These are phyloP conservation scores for Mercenaria mercenaria DNA, from an alignment of 1,140 invertebrate species.

Conservation along the genomic window DNA sequence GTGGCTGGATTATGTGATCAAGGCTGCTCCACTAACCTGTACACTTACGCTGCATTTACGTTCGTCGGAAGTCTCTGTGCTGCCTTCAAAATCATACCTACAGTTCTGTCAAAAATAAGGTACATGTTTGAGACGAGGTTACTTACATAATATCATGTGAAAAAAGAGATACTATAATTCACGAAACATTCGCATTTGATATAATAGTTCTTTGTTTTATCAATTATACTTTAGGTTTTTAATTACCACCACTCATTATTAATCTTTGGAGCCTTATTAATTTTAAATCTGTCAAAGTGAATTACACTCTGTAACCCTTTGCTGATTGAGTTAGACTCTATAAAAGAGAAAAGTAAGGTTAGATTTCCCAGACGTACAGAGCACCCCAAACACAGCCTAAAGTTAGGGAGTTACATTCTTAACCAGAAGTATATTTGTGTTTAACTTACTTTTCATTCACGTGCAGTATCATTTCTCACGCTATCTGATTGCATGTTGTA, in stretches of 20 bases:
- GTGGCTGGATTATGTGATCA: constrained; percentile 69
- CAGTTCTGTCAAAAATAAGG: too few relatives aligned
- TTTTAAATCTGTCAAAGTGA: not conserved
- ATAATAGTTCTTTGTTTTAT: too few relatives aligned
- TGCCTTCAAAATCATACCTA: constrained; percentile 69
- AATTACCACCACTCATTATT: too few relatives aligned
- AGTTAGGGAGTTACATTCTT: not conserved
- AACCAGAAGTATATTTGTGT: not conserved
- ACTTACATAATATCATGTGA: too few relatives aligned
- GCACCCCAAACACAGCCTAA: not conserved
- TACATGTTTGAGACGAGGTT: too few relatives aligned
- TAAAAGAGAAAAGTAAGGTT: not conserved
- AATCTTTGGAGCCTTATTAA: too few relatives aligned
- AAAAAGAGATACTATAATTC: too few relatives aligned
- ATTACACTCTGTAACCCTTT: not conserved
- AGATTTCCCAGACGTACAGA: too few relatives aligned
- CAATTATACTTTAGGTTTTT: too few relatives aligned
- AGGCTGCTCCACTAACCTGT: constrained; percentile 65
- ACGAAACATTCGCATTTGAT: too few relatives aligned
- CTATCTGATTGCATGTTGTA: not conserved
- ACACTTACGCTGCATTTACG: constrained; percentile 57
- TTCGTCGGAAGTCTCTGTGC: constrained; percentile 65
- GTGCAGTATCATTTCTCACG: not conserved
- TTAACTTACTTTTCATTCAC: not conserved
- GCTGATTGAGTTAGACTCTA: not conserved